Evolutionary conservation across 2,888 invertebrate species (phyloP), one percentile per base, ranked within the genome.

Genomic region (Ephialtes manifestator): DNA sequence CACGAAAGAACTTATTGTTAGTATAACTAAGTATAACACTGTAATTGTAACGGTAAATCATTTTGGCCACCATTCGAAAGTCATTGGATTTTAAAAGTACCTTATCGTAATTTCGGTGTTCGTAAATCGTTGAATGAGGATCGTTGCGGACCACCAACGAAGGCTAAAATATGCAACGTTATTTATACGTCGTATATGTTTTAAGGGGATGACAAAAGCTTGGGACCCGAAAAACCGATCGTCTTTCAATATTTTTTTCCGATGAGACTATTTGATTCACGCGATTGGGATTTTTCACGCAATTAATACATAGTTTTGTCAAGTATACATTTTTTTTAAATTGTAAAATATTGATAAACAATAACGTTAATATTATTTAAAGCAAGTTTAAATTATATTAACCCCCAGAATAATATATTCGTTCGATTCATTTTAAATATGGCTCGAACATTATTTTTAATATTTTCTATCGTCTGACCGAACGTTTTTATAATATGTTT

Each of bases 21-120:
- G 8, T 35, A 31, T 31, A 35, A 35, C 39, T 24, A 39, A 39
- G 39, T 39, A 39, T 58, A 51, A 67, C 35, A 74, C 35, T 18
- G 20, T 43, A 18, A 65, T 65, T 13, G 18, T 65, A 65, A 65
- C 18, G 35, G 8, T 35, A 2, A 60, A 63, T n/a, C 65, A 11
- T 39, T 65, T 77, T 76, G 53, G 81, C 76, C 71, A 65, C 76
- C 31, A 70, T 46, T 63, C 46, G 55, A 71, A 63, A 35, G 28
- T 71, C 15, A 53, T 76, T 11, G 63, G 46, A 53, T 65, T 53
- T 65, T 24, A 43, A 72, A 28, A 58, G 39, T 72, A 77, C 15
- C 39, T 65, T 55, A 53, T 77, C 46, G 11, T 82, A 43, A 76
- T 76, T 81, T 81, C 63, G 70, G 81, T 63, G 60, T 81, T 63